phyloP scores from a whole-genome alignment of 2,888 invertebrate genomes.

The Erebia ligea region DNA sequence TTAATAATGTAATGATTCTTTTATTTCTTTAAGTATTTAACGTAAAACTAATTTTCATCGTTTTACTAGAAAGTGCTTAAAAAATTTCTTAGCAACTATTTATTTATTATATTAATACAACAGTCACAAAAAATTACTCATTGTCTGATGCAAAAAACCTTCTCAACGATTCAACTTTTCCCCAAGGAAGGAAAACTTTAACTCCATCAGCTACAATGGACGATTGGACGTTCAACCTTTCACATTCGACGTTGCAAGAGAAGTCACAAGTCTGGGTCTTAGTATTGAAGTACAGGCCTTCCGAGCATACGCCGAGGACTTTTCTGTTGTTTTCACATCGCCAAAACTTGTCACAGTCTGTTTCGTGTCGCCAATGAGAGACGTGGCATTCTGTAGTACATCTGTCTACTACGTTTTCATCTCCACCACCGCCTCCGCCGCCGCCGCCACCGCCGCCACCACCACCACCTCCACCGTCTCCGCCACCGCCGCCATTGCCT shows the following conservation, averaged over 20 bases:
- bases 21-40: too few species aligned
- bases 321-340: constrained; percentile 55
- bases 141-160: not conserved
- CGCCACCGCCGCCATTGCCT: constrained; percentile 25
- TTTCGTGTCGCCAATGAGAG: constrained; percentile 64
- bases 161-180: constrained; percentile 47
- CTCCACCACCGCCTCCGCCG: constrained; percentile 27
- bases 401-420: constrained; percentile 23
- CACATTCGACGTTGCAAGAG: constrained; percentile 60
- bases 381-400: constrained; percentile 61
- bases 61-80: not conserved
- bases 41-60: too few species aligned
- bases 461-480: constrained; percentile 29
- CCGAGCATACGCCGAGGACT: constrained; percentile 56
- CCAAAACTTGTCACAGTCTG: constrained; percentile 71
- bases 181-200: constrained; percentile 60
- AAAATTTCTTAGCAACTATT: not conserved
- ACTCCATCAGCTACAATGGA: constrained; percentile 52
- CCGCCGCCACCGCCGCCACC: constrained; percentile 35
- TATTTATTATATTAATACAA: not conserved
- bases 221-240: constrained; percentile 47
- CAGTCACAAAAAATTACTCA: not conserved
- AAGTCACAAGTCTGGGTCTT: constrained; percentile 64
- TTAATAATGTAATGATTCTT: too few species aligned
- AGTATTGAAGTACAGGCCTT: constrained; percentile 69